A percentile compares a stretch with the other conserved stretches of the same genome.
Evolutionary conservation across 2,888 invertebrate species (phyloP).

Genomic region (Aporophyla nigra): DNA sequence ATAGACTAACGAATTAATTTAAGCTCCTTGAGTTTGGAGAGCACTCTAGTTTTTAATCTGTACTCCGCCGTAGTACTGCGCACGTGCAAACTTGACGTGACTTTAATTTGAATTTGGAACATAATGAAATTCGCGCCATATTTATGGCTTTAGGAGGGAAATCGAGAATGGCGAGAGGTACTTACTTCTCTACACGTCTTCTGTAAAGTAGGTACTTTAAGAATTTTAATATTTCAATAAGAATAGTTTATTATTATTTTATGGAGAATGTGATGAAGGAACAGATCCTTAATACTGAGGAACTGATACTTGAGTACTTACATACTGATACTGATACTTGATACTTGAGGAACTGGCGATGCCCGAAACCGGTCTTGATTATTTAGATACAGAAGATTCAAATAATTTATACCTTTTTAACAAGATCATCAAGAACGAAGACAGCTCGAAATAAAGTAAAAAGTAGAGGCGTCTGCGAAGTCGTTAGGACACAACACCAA

Average conservation of each 20-base stretch:
- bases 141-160: constrained; percentile 87
- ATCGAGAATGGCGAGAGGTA: constrained; percentile 78
- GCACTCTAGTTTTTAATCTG: constrained; percentile 76
- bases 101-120: constrained; percentile 88
- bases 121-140: constrained; percentile 88
- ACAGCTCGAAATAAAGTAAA: no score
- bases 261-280: constrained; percentile 6
- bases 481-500: no score
- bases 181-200: constrained; percentile 65
- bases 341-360: background rate
- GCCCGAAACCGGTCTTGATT: background rate
- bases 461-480: no score
- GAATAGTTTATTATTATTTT: constrained; percentile 34
- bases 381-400: background rate
- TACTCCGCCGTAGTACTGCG: constrained; percentile 79
- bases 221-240: constrained; percentile 46
- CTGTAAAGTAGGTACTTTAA: constrained; percentile 49
- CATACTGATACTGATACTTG: no score
- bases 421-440: background rate
- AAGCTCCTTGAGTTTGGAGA: constrained; percentile 66
- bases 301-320: no score
- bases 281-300: background rate
- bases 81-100: constrained; percentile 88
- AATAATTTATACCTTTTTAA: no score
- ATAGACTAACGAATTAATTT: constrained; percentile 66